Evolutionary conservation across 2,888 invertebrate genomes (phyloP).

Genomic region (Lasius platythorax): DNA sequence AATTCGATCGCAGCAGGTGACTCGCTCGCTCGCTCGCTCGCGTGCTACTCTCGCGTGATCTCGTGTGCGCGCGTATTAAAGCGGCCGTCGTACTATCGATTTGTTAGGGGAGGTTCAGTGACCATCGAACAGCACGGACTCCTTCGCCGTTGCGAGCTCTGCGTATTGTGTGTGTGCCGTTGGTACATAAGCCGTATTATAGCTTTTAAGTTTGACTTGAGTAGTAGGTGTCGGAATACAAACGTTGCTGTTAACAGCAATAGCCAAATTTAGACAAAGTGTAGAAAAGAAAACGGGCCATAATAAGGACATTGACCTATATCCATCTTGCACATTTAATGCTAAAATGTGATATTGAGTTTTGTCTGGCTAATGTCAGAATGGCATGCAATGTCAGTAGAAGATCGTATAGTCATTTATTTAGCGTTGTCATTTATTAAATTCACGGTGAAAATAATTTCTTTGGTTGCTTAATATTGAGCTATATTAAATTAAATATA

Average conservation of each 20-base stretch:
- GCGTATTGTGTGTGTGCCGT: conserved; percentile 28
- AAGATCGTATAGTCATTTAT: not conserved
- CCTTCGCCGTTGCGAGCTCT: conserved; percentile 6
- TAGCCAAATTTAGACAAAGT: not conserved
- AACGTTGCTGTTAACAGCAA: conserved; percentile 4
- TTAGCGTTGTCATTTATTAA: not conserved
- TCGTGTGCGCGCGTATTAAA: conserved; percentile 72
- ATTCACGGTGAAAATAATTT: not conserved
- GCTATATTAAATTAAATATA: not conserved
- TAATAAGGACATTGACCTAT: conserved; percentile 39
- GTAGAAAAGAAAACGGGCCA: not conserved
- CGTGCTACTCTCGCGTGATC: conserved; percentile 66
- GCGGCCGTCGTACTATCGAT: conserved; percentile 69
- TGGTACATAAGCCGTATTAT: conserved; percentile 10
- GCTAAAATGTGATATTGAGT: conserved; percentile 24
- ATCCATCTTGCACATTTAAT: not conserved
- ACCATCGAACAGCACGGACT: conserved; percentile 64
- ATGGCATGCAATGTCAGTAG: conserved; percentile 18
- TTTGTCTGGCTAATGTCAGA: conserved; percentile 2
- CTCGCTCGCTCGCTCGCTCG: conserved; percentile 68
- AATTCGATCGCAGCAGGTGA: conserved; percentile 76
- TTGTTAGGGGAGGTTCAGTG: conserved; percentile 72
- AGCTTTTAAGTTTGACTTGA: conserved; percentile 15
- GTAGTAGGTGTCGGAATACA: conserved; percentile 7
- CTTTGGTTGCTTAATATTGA: not conserved